Percentiles rank a stretch among this genome's conserved stretches.
phyloP scores from a whole-genome alignment of 2,113 vertebrate genomes.

The Corythaixoides concolor region DNA sequence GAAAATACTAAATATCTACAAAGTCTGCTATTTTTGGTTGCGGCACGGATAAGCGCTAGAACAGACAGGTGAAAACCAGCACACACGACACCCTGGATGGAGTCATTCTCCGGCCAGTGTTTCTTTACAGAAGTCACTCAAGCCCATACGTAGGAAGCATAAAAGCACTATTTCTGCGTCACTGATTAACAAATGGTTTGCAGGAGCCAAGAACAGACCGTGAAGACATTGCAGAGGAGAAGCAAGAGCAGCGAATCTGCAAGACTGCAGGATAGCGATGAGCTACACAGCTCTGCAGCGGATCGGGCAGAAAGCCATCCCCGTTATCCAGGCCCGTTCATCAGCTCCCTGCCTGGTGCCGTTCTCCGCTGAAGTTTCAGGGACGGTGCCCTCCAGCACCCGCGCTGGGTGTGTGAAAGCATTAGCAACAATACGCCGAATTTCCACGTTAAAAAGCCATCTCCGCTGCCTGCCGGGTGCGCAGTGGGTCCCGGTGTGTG shows the following conservation, averaged over 20 bases:
- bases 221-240: neutral
- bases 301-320: neutral
- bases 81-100: neutral
- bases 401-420: fast-evolving
- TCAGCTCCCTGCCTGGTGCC: neutral
- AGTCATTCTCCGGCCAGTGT: neutral
- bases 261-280: neutral
- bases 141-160: neutral
- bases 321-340: neutral
- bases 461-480: neutral
- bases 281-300: neutral
- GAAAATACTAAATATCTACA: neutral
- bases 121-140: neutral
- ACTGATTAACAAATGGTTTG: neutral
- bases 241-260: neutral
- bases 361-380: too few relatives aligned
- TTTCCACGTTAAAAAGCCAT: neutral
- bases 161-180: neutral
- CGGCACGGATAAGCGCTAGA: neutral
- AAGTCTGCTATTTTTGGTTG: neutral
- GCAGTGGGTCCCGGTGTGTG: neutral
- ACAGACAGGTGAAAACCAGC: neutral
- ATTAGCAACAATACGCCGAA: fast-evolving
- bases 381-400: neutral
- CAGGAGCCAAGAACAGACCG: neutral